Evolutionary conservation across 2,113 vertebrate genomes (phyloP).

Genomic region (Catharus fuscescens): DNA sequence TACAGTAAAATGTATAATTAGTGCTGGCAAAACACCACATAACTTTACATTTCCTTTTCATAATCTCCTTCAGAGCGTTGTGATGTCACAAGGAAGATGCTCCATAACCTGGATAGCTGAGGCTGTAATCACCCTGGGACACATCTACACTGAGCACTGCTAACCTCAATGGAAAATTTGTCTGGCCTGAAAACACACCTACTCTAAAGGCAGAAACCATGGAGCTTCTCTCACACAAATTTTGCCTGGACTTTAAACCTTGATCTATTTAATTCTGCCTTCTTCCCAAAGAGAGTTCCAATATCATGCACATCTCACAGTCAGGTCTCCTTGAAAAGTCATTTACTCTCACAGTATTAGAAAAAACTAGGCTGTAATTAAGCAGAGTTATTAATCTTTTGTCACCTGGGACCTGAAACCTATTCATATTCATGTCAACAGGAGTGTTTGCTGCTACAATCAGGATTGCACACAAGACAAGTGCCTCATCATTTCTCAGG

Average conservation of each 20-base stretch:
- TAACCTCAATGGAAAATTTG: not conserved
- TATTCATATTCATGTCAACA: not conserved
- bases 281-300: not conserved
- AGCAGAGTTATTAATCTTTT: slow-evolving; percentile 28
- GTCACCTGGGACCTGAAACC: not conserved
- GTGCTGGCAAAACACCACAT: not conserved
- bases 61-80: not conserved
- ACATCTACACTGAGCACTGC: not conserved
- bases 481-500: not conserved
- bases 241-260: slow-evolving; percentile 32
- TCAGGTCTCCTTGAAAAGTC: slow-evolving; percentile 50
- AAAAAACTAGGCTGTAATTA: slow-evolving; percentile 41
- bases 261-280: slow-evolving; percentile 11
- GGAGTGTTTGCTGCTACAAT: not conserved
- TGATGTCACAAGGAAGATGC: not conserved
- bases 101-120: not conserved
- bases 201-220: not conserved
- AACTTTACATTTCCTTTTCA: not conserved
- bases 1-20: not conserved
- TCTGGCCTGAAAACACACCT: not conserved
- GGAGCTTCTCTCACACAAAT: not conserved
- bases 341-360: not conserved
- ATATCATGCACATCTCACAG: not conserved
- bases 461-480: not conserved
- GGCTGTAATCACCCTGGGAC: not conserved